phyloP scores from a whole-genome alignment of 2,888 invertebrate species.

The Loripinus fragilis region DNA sequence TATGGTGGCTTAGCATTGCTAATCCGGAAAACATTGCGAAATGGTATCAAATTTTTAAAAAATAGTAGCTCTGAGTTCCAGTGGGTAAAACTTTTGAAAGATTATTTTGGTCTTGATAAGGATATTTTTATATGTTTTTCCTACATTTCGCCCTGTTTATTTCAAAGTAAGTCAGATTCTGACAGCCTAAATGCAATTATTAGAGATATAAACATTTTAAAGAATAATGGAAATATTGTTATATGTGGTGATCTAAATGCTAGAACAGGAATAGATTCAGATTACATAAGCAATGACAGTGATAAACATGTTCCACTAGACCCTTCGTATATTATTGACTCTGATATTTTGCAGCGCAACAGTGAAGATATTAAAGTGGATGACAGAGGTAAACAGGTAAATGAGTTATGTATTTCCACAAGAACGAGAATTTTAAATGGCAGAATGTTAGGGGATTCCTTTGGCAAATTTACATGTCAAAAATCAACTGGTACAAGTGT shows the following conservation, averaged over 20 bases:
- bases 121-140: constrained; percentile 8
- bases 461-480: constrained; percentile 17
- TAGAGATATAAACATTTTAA: neutral
- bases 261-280: neutral
- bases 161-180: constrained; percentile 8
- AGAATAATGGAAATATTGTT: neutral
- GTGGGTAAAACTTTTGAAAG: constrained; percentile 5
- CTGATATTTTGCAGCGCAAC: constrained; percentile 7
- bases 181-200: neutral
- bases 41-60: constrained; percentile 3
- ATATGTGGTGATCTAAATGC: constrained; percentile 10
- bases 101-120: neutral
- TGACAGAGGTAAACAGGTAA: constrained; percentile 18
- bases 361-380: constrained; percentile 16
- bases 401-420: constrained; percentile 11
- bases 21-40: constrained; percentile 2
- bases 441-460: constrained; percentile 5
- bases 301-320: constrained; percentile 12
- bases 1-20: constrained; percentile 1
- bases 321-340: constrained; percentile 15
- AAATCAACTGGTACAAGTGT: constrained; percentile 7
- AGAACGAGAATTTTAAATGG: constrained; percentile 17
- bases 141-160: neutral
- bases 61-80: constrained; percentile 8
- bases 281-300: neutral